These are phyloP conservation scores for Liopterus haemorrhoidalis DNA, from an alignment of 2,888 invertebrate genomes.

Conservation along the genomic window DNA sequence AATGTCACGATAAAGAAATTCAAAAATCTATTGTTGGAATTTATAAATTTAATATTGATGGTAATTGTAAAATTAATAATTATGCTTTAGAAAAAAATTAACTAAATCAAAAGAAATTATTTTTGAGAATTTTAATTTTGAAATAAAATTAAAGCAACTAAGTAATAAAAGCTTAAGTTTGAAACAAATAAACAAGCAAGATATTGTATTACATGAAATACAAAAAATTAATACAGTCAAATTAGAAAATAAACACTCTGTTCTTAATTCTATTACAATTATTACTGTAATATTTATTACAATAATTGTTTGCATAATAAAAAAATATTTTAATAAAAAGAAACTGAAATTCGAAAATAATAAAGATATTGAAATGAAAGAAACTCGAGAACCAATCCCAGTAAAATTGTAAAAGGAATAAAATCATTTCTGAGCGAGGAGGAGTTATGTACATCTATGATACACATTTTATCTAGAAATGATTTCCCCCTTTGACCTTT, in stretches of 20 bases:
- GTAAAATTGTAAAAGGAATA: background rate
- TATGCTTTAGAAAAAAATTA: background rate
- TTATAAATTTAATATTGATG: background rate
- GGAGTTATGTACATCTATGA: no score
- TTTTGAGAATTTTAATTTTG: background rate
- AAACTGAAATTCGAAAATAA: background rate
- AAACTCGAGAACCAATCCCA: background rate
- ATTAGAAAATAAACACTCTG: no score
- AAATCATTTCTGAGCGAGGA: background rate
- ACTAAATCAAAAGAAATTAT: background rate
- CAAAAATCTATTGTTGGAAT: background rate
- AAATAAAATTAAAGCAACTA: background rate
- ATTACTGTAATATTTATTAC: background rate
- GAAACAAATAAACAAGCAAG: background rate
- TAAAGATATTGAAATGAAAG: background rate
- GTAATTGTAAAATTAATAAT: background rate
- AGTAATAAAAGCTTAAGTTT: background rate
- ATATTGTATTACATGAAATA: background rate
- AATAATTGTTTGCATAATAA: background rate
- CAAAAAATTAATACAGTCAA: background rate
- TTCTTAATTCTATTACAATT: background rate
- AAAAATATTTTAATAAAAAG: background rate
- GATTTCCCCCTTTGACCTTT: no score
- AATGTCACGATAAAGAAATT: background rate
- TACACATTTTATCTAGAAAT: no score